Percentiles rank a stretch among this genome's conserved stretches.
phyloP scores from a whole-genome alignment of 1,140 invertebrate species.

The Phthorimaea operculella region DNA sequence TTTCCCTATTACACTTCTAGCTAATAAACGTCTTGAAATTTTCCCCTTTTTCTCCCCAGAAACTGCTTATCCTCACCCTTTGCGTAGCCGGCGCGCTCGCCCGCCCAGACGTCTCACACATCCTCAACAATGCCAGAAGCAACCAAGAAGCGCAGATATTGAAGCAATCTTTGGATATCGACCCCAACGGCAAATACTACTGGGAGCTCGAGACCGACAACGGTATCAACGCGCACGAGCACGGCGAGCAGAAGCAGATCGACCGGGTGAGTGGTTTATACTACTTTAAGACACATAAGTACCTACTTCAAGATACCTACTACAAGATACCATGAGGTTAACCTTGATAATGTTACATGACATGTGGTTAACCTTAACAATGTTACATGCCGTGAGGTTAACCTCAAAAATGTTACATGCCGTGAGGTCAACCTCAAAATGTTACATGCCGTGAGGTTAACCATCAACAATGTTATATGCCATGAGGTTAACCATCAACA shows the following conservation, averaged over 20 bases:
- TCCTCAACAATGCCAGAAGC: conserved; percentile 10
- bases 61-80: conserved; percentile 30
- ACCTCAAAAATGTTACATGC: neutral
- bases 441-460: too few relatives aligned
- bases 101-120: conserved; percentile 31
- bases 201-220: conserved; percentile 67
- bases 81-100: conserved; percentile 28
- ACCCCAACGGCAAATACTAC: conserved; percentile 51
- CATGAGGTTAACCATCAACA: too few relatives aligned
- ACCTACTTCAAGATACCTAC: too few relatives aligned
- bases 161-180: conserved; percentile 48
- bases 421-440: neutral
- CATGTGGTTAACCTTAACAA: neutral
- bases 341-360: neutral
- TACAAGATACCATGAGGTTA: too few relatives aligned
- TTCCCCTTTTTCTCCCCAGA: conserved; percentile 23
- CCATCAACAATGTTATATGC: too few relatives aligned
- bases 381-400: neutral
- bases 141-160: conserved; percentile 47
- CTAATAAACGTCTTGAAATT: too few relatives aligned
- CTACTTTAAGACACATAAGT: too few relatives aligned
- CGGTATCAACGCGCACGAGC: conserved; percentile 63
- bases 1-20: too few relatives aligned
- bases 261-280: conserved; percentile 33
- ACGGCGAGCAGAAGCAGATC: conserved; percentile 37